Base-by-base conservation (phyloP, 2,888 invertebrate genomes). In the Miltochrista miniata region DNA sequence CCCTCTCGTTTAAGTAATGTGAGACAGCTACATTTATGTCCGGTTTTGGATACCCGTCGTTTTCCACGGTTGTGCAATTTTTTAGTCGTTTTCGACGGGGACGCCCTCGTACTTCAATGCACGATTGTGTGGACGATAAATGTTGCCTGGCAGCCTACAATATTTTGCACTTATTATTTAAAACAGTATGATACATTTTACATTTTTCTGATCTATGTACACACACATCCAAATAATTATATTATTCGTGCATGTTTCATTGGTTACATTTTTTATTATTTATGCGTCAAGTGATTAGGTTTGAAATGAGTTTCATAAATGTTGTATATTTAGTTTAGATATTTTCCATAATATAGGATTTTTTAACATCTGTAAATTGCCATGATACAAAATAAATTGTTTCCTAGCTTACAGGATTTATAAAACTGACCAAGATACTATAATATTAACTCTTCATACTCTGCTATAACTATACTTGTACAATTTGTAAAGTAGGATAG, bases 61-160 rank as follows among this genome's bases (percentile, higher is more conserved):
- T 70, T 68, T 61, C 59, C 54, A 36, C 69, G 53, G 54, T 61
- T 62, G 59, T 59, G 58, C 58, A 45, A 33, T 35, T 53, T 56
- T 59, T 58, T 60, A 57, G 64, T 58, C 38, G 44, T 46, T 24
- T 40, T 43, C 35, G 51, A 44, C 45, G 51, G 56, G 54, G 59
- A 59, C 56, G 54, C 55, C 30, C 1, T 52, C 62, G 64, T 55
- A 64, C 56, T 61, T 70, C 64, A 67, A 66, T 85, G 87, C 87
- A 89, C 86, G 86, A 80, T 67, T 77, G 74, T 73, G 78, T 81
- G 79, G 77, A 83, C 76, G 74, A 75, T 87, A 78, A 78, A 80
- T 89, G 85, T 88, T 87, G 86, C 88, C 85, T 86, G 83, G 57
- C 56, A 75, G 82, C 83, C 81, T 83, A 76, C 66, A 75, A 79